Base-by-base conservation (phyloP, 2,113 vertebrate species). In the Alligator sinensis region DNA sequence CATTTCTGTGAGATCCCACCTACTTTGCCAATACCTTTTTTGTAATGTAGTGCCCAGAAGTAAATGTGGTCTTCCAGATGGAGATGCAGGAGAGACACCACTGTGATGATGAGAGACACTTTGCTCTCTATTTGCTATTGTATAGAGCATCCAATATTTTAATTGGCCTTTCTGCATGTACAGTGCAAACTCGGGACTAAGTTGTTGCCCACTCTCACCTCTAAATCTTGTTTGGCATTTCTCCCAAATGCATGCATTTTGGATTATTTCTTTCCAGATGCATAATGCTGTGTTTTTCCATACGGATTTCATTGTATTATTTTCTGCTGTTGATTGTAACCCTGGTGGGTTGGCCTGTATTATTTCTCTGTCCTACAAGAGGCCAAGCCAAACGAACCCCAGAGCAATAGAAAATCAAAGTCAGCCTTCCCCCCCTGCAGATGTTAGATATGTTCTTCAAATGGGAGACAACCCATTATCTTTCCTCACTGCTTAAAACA, bases 81-180 rank as follows among this genome's bases (percentile, higher is more conserved):
- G 30, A 55, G 70, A 16, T 61, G 30, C 77, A 5, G 2, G 34
- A 60, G 59, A 59, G 28, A n/a, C 11, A 1, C 47, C 9, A 47
- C 47, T 47, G 47, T 47, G 47, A 47, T 27, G 38, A 7, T 1
- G 1, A 14, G 17, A 2, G 9, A 14, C 54, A 1, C 24, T 34
- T 59, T 25, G 38, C 25, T 5, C 21, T 24, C 13, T 80, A 70
- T 84, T 76, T 6, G 30, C 14, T 62, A 64, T 80, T 62, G 22
- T 0, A 0, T 21, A 11, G 62, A 17, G 30, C 77, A 34, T 10
- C 34, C 54, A 10, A 55, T 59, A 7, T 60, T 74, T 30, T 14
- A 60, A 1, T 0, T 62, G 27, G 27, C 68, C 77, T 16, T 87
- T 63, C n/a, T 55, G 34, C 77, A 77, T 6, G 58, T 76, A 75